Base-by-base conservation (phyloP, 2,888 invertebrate species). In the Trypoxylon attenuatum region DNA sequence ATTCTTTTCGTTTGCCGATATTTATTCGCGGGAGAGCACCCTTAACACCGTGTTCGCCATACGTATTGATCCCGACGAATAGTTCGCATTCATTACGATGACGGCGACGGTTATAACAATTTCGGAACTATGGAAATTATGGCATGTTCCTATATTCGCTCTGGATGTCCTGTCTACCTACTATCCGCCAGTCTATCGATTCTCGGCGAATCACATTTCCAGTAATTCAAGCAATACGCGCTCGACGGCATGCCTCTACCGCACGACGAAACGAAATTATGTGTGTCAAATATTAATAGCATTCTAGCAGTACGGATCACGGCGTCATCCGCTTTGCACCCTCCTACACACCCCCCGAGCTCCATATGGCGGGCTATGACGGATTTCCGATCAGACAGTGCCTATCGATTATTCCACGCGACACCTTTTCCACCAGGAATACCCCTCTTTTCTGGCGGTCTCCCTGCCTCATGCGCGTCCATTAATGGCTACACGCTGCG, bases 191-290 rank as follows among this genome's bases (percentile, higher is more conserved):
- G 61, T 68, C 69, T 61, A 80, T 79, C 79, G 79, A 78, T 77
- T 80, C 67, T 55, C 46, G 59, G 69, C 71, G 75, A 79, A 74
- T 77, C 74, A 72, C 73, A 78, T 79, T 79, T 81, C 80, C 79
- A 78, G 73, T 76, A 79, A 81, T 80, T 76, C 81, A 68, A 75
- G 71, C 73, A 74, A 66, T 71, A 74, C 65, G 72, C 74, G 69
- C 76, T 65, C 57, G 69, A 67, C 73, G 69, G 72, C 71, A 78
- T 77, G 76, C 77, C 78, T 76, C 73, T 75, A 68, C 57, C 57
- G 73, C 70, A n/a, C 71, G 76, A 72, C 78, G 79, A 79, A 77
- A 73, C 77, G 78, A 69, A 78, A 81, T 81, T 79, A 80, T 79
- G 66, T 70, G 76, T 73, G 69, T 76, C 79, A 73, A 79, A 79